These are phyloP conservation scores for Callipepla californica DNA, from an alignment of 2,113 vertebrate genomes.

Conservation along the genomic window DNA sequence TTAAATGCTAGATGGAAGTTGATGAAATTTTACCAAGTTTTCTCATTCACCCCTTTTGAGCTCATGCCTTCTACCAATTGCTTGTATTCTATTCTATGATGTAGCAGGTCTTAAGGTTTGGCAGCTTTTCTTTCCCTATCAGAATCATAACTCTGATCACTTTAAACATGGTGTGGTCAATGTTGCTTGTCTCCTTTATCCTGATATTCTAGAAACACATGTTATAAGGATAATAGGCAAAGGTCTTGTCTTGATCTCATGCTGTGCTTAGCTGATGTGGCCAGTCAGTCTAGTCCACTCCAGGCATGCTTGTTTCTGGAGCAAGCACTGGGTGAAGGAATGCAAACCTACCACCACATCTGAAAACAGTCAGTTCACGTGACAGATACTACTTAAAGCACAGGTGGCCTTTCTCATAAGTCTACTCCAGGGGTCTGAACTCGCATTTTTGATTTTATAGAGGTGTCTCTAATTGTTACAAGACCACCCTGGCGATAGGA, in stretches of 20 bases:
- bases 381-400: not conserved
- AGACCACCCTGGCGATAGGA: not conserved
- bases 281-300: not conserved
- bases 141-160: not conserved
- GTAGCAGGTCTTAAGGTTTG: not conserved
- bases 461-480: not conserved
- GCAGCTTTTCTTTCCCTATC: accelerated
- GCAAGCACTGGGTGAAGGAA: not conserved
- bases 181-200: not conserved
- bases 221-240: accelerated
- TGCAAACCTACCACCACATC: not conserved
- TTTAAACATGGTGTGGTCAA: not conserved
- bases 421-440: not conserved
- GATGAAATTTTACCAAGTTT: not conserved
- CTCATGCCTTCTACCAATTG: not conserved
- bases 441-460: not conserved
- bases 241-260: not conserved
- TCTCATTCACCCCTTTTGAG: not conserved
- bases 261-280: not conserved
- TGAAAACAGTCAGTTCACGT: accelerated
- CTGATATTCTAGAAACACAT: not conserved
- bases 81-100: not conserved
- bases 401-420: not conserved
- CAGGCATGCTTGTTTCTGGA: not conserved
- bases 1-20: not conserved